Evolutionary conservation across 2,888 invertebrate species (phyloP).

Genomic region (Phortica okadai): DNA sequence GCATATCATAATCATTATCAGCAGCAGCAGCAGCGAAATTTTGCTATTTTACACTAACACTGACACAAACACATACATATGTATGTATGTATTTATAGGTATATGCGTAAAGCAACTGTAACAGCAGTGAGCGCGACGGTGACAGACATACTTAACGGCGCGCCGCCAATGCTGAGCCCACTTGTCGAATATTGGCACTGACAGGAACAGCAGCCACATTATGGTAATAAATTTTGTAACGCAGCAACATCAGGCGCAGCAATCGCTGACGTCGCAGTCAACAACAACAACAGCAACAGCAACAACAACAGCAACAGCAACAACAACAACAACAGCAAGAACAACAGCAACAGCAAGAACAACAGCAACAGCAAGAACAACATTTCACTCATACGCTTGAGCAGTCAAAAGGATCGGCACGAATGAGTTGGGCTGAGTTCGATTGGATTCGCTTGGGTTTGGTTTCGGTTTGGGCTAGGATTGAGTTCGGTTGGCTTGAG

Average conservation of each 20-base stretch:
- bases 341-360: too few species aligned
- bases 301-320: neutral
- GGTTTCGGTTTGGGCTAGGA: too few species aligned
- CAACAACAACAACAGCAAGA: slow-evolving; percentile 9
- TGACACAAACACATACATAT: neutral
- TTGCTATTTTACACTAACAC: neutral
- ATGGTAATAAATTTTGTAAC: slow-evolving; percentile 44
- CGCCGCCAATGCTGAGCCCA: slow-evolving; percentile 40
- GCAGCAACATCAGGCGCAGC: slow-evolving; percentile 7
- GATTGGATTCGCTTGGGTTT: neutral
- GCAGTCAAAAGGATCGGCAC: neutral
- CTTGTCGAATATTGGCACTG: slow-evolving; percentile 48
- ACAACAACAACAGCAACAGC: slow-evolving; percentile 31
- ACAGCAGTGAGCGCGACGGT: neutral
- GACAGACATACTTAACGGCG: slow-evolving; percentile 40
- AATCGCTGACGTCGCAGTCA: slow-evolving; percentile 27
- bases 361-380: too few species aligned
- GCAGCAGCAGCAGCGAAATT: slow-evolving; percentile 25
- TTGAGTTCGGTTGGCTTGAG: too few species aligned
- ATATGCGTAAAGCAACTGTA: neutral
- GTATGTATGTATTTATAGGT: neutral
- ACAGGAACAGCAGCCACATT: slow-evolving; percentile 48
- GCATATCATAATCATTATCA: slow-evolving; percentile 46
- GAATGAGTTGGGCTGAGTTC: neutral
- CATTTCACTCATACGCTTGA: neutral